Evolutionary conservation across 2,888 invertebrate genomes (phyloP), one percentile per base, ranked within the genome.

Genomic region (Calameuta filiformis): DNA sequence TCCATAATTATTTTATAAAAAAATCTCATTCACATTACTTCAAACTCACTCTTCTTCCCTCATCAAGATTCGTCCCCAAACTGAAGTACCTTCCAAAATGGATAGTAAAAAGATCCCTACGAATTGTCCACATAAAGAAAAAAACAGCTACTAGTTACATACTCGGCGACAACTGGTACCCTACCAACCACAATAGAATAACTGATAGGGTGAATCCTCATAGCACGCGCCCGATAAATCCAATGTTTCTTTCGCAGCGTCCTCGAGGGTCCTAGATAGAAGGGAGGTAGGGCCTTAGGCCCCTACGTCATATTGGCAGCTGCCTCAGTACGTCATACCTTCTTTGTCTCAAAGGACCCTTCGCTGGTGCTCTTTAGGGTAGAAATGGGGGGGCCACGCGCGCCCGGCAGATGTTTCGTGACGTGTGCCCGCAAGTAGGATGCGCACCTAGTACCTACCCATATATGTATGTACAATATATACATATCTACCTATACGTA

Each of bases 341-440:
- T 91, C 91, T 91, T 91, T 91, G 91, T 91, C 91, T 91, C 91
- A 90, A 86, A 89, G 87, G 87, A 89, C 90, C 89, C 89, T 89
- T 87, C 89, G 86, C 85, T 85, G 86, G 85, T 84, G 84, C 87
- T 89, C 88, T 90, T 89, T 87, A 86, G 87, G 86, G 88, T 84
- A 88, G 85, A 85, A 83, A 85, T 79, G 84, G 86, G 86, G 86
- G 83, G 80, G 81, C 82, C 81, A 81, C 81, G 81, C 81, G 78
- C 81, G 78, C 77, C 73, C 79, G 84, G 85, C 84, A 90, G 90
- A 90, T 90, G 90, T 90, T 90, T 84, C 86, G 86, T 89, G 89
- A 90, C 90, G 90, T 89, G 87, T 89, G 89, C 89, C 88, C 37
- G 68, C 73, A 56, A 56, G 56, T 74, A 31, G 35, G 3, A 35